Base-by-base conservation (phyloP, 2,113 vertebrate species). In the Himantopus leucocephalus region DNA sequence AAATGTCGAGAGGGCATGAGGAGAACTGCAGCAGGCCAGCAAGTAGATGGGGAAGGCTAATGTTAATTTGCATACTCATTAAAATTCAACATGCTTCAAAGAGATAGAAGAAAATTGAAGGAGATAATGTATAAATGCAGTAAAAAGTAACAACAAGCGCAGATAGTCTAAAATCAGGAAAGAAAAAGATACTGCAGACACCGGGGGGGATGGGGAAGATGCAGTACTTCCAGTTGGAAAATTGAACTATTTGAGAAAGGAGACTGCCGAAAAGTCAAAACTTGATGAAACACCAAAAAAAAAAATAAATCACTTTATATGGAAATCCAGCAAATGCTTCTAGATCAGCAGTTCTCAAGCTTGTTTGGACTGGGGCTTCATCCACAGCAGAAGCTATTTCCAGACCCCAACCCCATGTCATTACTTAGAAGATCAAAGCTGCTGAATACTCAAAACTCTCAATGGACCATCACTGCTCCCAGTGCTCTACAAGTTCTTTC, bases 61-160 rank as follows among this genome's bases (percentile, higher is more conserved):
- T 55, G 8, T 62, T 59, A 73, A 94, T 96, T 96, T 92, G 78
- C 92, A 93, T 96, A 83, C 9, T 85, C 63, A 90, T 94, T 96
- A 93, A 92, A 96, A 96, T 96, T 95, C 92, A 85, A 15, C 63
- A 74, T 80, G 79, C 62, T 93, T 94, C 88, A 94, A 92, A 94
- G 76, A 88, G 70, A 92, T 75, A 85, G 62, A 92, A 90, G 85
- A 94, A 96, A 95, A 90, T 55, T 66, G 74, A 92, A 85, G 50
- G 22, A 88, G 58, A 85, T 91, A 88, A 92, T 43, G n/a, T 22
- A 84, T 47, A 88, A 91, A 60, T 24, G 63, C n/a, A 84, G 52
- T 64, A 79, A 90, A 94, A 94, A 95, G 35, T 64, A 80, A 84
- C 45, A 88, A 92, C 45, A 92, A 58, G 26, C 8, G 88, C 53